Percentiles rank a stretch among this genome's conserved stretches.
phyloP scores from a whole-genome alignment of 2,888 invertebrate species.

The Glyphotaelius pellucidus region DNA sequence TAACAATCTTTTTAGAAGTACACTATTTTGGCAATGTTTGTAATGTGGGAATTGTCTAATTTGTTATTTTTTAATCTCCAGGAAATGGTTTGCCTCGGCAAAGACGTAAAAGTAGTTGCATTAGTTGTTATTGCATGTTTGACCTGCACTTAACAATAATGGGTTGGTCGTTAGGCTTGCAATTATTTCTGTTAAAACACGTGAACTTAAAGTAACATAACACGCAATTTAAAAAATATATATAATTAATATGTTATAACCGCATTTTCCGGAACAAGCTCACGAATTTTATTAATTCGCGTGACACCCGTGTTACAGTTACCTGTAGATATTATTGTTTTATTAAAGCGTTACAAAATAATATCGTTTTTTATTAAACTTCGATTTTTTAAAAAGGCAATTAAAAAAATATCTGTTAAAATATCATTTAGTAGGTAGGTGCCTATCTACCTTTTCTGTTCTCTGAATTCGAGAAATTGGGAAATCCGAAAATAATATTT shows the following conservation, averaged over 20 bases:
- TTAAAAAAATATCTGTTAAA: no score
- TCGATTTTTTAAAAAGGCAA: no score
- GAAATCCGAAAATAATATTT: no score
- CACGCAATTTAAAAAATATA: neutral
- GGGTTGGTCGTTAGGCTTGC: neutral
- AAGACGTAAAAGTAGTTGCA: neutral
- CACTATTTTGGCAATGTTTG: neutral
- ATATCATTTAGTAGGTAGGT: no score
- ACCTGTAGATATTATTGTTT: neutral
- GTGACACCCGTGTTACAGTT: neutral
- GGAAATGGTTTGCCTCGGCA: neutral
- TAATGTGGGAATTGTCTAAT: neutral
- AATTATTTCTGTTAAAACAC: neutral
- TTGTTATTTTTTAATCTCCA: neutral
- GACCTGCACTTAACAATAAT: neutral
- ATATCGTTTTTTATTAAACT: no score
- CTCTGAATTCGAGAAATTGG: no score
- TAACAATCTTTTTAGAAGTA: no score
- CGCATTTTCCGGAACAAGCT: neutral
- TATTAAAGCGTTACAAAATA: neutral
- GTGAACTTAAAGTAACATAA: neutral
- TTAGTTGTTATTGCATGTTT: neutral
- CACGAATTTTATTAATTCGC: neutral
- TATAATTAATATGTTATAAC: neutral
- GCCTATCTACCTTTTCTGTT: no score